phyloP scores from a whole-genome alignment of 2,888 invertebrate species.

The Linnaemya tessellans region DNA sequence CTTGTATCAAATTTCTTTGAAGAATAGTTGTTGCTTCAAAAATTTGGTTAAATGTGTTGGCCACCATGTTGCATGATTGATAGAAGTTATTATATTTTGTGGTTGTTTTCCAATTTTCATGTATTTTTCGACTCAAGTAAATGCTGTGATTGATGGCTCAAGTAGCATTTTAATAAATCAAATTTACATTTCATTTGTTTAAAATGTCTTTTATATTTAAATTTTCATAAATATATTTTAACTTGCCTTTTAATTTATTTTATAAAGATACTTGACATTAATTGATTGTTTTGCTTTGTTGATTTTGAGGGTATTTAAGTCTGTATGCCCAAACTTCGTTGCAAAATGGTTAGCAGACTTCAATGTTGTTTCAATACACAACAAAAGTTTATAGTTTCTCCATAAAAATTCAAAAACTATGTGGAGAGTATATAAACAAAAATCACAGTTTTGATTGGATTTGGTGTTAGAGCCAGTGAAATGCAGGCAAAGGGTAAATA shows the following conservation, averaged over 20 bases:
- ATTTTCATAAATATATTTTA: background rate
- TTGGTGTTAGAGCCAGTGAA: no score
- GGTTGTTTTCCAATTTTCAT: background rate
- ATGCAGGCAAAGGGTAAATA: no score
- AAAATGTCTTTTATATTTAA: background rate
- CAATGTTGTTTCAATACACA: no score
- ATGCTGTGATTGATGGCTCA: background rate
- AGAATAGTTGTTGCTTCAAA: background rate
- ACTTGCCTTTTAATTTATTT: background rate
- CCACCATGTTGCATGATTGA: background rate
- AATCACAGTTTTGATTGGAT: no score
- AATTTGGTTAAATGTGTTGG: background rate
- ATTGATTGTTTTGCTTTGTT: no score
- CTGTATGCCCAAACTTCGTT: no score
- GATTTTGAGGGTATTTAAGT: no score
- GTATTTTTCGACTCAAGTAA: background rate
- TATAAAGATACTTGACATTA: no score
- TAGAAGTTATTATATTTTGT: slow-evolving; percentile 1
- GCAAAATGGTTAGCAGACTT: no score
- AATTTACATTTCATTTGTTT: background rate
- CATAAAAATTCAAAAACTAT: no score
- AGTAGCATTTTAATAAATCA: background rate
- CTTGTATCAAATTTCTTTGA: background rate
- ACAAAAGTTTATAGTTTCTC: no score
- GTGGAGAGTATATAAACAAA: no score